phyloP scores from a whole-genome alignment of 2,113 vertebrate species.

The Elephantulus edwardii region DNA sequence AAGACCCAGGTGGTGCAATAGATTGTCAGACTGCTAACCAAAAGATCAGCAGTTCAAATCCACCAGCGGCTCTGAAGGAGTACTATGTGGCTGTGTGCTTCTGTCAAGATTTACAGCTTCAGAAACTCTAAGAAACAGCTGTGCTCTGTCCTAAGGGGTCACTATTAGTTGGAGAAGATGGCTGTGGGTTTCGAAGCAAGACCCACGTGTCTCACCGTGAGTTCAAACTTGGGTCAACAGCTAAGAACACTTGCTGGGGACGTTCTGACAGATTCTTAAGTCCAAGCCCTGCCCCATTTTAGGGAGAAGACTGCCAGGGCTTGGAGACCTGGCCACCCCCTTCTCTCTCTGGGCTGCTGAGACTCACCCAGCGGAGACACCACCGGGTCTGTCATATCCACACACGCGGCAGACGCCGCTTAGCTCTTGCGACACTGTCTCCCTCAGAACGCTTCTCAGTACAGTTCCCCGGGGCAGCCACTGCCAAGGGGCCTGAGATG shows the following conservation, averaged over 20 bases:
- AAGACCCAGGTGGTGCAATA: too few relatives aligned
- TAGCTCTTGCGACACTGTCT: accelerated
- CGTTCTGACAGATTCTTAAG: not conserved
- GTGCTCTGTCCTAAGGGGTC: too few relatives aligned
- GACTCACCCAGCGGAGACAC: not conserved
- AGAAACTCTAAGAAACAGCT: too few relatives aligned
- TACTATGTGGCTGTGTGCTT: too few relatives aligned
- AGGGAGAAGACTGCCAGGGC: not conserved
- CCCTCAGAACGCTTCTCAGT: not conserved
- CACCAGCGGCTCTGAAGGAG: too few relatives aligned
- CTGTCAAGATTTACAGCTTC: too few relatives aligned
- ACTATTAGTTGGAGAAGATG: too few relatives aligned
- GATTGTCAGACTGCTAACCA: too few relatives aligned
- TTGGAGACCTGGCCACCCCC: accelerated
- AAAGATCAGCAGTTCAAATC: too few relatives aligned
- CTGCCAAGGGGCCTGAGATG: not conserved
- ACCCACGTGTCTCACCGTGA: not conserved
- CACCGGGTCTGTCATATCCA: accelerated
- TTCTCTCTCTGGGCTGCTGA: not conserved
- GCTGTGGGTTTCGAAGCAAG: not conserved
- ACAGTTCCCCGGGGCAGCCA: not conserved
- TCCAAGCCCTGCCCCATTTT: too few relatives aligned
- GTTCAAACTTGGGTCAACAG: not conserved
- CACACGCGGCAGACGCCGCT: not conserved
- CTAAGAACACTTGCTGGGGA: not conserved